Evolutionary conservation across 2,797 vertebrate genomes (phyloP).

Genomic region (Hippoglossus hippoglossus): DNA sequence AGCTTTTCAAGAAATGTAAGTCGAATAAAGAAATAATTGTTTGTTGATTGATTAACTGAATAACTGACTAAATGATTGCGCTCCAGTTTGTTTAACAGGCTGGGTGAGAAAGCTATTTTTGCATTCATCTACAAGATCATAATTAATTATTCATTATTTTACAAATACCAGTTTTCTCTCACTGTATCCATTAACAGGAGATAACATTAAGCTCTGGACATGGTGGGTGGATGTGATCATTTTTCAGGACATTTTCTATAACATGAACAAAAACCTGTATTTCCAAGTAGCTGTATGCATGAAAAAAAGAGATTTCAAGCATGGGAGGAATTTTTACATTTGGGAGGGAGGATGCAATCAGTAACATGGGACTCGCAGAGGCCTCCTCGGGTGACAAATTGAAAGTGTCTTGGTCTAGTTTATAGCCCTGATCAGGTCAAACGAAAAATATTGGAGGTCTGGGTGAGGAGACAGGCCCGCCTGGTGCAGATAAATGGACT

Average conservation of each 20-base stretch:
- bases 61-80: neutral
- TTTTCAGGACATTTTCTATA: constrained; percentile 9
- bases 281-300: constrained; percentile 54
- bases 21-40: neutral
- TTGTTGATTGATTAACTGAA: neutral
- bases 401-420: constrained; percentile 93
- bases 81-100: neutral
- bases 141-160: constrained; percentile 8
- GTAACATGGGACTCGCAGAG: constrained; percentile 73
- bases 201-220: neutral
- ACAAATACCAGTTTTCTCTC: constrained; percentile 1
- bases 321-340: constrained; percentile 78
- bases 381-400: constrained; percentile 91
- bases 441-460: constrained; percentile 94
- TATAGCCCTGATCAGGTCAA: constrained; percentile 97
- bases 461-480: constrained; percentile 93
- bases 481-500: constrained; percentile 98
- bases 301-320: constrained; percentile 65
- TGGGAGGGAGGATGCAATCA: constrained; percentile 81
- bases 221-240: constrained; percentile 27
- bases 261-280: constrained; percentile 18
- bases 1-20: no score
- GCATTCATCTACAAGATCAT: neutral
- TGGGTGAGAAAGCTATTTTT: neutral
- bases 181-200: constrained; percentile 6